Evolutionary conservation across 2,888 invertebrate species (phyloP).

Genomic region (Cerastis rubricosa): DNA sequence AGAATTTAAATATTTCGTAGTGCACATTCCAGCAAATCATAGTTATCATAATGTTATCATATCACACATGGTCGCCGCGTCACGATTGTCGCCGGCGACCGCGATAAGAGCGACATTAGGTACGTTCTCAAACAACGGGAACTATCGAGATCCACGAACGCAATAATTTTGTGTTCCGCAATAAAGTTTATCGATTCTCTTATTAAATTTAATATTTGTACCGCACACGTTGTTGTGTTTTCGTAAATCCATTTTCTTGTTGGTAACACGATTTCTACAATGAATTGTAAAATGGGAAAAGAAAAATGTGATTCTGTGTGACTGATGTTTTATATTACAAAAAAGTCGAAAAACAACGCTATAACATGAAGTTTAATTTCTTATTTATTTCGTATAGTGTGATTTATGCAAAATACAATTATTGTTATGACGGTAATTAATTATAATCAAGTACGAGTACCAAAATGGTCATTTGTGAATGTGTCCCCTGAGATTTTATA

Average conservation of each 20-base stretch:
- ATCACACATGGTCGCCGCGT: constrained; percentile 79
- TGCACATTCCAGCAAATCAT: constrained; percentile 71
- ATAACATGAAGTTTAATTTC: constrained; percentile 53
- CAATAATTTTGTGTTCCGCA: constrained; percentile 86
- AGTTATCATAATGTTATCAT: constrained; percentile 78
- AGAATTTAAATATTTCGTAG: constrained; percentile 68
- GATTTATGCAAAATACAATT: constrained; percentile 38
- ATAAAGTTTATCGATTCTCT: constrained; percentile 88
- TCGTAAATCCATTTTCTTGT: constrained; percentile 35
- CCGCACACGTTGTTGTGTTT: constrained; percentile 59
- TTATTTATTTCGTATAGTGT: constrained; percentile 46
- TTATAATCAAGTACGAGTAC: not conserved
- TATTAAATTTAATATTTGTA: constrained; percentile 86
- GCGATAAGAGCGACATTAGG: constrained; percentile 84
- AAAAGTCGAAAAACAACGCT: not conserved
- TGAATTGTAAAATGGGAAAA: not conserved
- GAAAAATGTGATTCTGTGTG: not conserved
- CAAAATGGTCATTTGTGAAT: not conserved
- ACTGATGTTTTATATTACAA: not conserved
- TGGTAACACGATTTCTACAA: constrained; percentile 5
- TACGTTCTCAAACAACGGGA: constrained; percentile 82
- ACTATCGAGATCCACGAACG: constrained; percentile 90
- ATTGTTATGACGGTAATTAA: constrained; percentile 49
- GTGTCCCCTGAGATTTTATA: not conserved
- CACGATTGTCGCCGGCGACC: constrained; percentile 86